Percentiles rank a stretch among this genome's conserved stretches.
Evolutionary conservation across 2,888 invertebrate species (phyloP).

Genomic region (Hybos culiciformis): DNA sequence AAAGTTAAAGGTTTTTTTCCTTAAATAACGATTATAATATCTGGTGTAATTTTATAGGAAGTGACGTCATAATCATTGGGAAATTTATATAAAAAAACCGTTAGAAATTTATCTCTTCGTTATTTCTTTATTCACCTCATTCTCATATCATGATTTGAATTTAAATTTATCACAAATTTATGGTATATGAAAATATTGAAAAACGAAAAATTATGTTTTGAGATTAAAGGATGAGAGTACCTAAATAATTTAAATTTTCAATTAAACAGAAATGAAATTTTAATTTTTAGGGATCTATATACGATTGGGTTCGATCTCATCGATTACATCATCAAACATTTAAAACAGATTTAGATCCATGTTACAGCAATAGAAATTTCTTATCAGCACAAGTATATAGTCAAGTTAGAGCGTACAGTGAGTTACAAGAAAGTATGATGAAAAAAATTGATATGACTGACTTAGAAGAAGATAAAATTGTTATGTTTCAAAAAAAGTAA

Average conservation of each 20-base stretch:
- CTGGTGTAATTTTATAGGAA: too few relatives aligned
- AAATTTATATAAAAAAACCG: too few relatives aligned
- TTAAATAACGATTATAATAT: not conserved
- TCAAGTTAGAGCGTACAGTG: slow-evolving; percentile 50
- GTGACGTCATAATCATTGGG: too few relatives aligned
- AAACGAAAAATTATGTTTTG: too few relatives aligned
- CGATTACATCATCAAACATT: slow-evolving; percentile 68
- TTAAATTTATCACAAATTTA: too few relatives aligned
- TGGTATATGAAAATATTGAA: too few relatives aligned
- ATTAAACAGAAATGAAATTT: too few relatives aligned
- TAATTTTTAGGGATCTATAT: slow-evolving; percentile 56
- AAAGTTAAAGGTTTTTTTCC: not conserved
- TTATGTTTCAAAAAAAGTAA: slow-evolving; percentile 71
- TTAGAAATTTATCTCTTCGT: too few relatives aligned
- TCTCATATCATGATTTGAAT: too few relatives aligned
- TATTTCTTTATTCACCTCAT: too few relatives aligned
- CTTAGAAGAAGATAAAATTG: slow-evolving; percentile 57
- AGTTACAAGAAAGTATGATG: slow-evolving; percentile 48
- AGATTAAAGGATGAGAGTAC: too few relatives aligned
- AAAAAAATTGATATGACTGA: slow-evolving; percentile 65
- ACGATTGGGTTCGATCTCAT: slow-evolving; percentile 72
- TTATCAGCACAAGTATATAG: slow-evolving; percentile 65
- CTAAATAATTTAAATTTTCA: not conserved
- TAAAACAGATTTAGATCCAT: slow-evolving; percentile 66
- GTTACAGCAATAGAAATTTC: slow-evolving; percentile 65